Base-by-base conservation (phyloP, 2,113 vertebrate species). In the Nasalis larvatus region DNA sequence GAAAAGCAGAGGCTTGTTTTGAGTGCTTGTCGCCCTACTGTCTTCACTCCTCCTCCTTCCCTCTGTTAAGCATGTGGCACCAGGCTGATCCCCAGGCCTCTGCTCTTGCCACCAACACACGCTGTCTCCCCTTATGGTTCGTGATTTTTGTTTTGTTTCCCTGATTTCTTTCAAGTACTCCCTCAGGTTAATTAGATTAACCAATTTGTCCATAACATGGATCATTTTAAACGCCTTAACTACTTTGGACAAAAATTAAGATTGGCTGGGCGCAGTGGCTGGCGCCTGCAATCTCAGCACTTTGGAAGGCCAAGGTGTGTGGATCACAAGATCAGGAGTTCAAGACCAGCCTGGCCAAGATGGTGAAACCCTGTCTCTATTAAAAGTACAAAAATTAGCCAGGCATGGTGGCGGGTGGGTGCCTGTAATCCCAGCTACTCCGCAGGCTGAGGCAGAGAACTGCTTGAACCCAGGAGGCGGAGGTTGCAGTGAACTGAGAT, bases 21-120 rank as follows among this genome's bases (percentile, higher is more conserved):
- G 49, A 1, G 60, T 1, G 27, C 40, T 25, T 8, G 0, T 76
- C 21, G 10, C 63, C 35, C 37, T 12, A 0, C 35, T 1, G 3
- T 18, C 60, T 76, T 30, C 21, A 18, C 4, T 4, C 49, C n/a
- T 74, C 7, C 4, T 20, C 40, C 13, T 21, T 32, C 16, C 81
- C 90, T 42, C 17, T 6, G 17, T 68, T 11, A 7, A 42, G 21
- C 32, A 27, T 17, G 2, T 11, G 32, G 37, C 52, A 63, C 60
- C n/a, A 45, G n/a, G 4, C n/a, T 77, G 23, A 40, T 6, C 6
- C 21, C n/a, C n/a, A 37, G 52, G 35, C n/a, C 21, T 37, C 37
- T 56, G 52, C 12, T 73, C 54, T n/a, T 8, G 35, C 54, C 1
- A 16, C 49, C 30, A 32, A 8, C 1, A 10, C 8, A 27, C 11